Evolutionary conservation across 2,797 vertebrate genomes (phyloP).

Genomic region (Intellagama lesueurii): DNA sequence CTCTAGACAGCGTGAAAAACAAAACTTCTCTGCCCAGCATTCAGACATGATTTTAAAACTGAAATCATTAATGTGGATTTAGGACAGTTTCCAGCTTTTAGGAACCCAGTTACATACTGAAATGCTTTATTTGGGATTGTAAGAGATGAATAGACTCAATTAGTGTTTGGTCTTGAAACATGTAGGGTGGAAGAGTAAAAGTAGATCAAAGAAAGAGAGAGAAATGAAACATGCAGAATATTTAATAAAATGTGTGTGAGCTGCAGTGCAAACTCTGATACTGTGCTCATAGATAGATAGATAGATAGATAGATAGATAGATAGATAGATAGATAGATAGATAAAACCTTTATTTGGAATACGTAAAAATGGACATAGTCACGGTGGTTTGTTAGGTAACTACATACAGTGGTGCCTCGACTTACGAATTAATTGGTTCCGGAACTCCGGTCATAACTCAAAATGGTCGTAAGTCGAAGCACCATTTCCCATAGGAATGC

Average conservation of each 20-base stretch:
- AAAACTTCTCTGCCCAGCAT: background rate
- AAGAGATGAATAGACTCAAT: background rate
- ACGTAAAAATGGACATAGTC: too few relatives aligned
- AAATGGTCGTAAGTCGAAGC: too few relatives aligned
- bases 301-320: too few relatives aligned
- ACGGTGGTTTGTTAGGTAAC: too few relatives aligned
- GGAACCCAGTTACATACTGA: background rate
- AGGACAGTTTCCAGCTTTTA: background rate
- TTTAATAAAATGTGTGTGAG: background rate
- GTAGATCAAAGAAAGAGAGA: background rate
- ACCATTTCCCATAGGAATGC: too few relatives aligned
- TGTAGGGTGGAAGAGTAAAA: background rate
- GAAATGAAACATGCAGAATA: background rate
- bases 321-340: too few relatives aligned
- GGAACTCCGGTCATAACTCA: too few relatives aligned
- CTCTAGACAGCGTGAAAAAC: background rate
- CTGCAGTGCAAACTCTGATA: background rate
- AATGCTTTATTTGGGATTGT: background rate
- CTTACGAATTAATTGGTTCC: too few relatives aligned
- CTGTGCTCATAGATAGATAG: background rate
- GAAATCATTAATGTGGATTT: slow-evolving; percentile 11
- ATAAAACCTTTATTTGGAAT: too few relatives aligned
- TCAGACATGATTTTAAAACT: background rate
- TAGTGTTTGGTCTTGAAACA: slow-evolving; percentile 1
- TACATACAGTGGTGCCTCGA: too few relatives aligned